Percentiles rank a stretch among this genome's conserved stretches.
Conservation (phyloP, 2,797 vertebrate species). For the Heliangelus exortis region DNA sequence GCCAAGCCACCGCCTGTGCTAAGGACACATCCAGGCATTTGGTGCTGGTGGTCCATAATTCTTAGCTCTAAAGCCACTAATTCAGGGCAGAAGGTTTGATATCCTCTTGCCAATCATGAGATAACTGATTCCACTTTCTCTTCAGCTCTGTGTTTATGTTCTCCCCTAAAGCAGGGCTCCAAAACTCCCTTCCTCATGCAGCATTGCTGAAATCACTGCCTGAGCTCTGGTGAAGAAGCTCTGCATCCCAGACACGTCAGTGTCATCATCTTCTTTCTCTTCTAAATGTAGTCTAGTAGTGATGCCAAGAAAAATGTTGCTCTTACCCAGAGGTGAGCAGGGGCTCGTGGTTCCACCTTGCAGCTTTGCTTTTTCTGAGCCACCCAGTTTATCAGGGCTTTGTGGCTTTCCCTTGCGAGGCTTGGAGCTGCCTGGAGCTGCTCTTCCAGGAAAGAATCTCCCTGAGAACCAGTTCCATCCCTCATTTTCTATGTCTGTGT, state of each 20-base stretch:
- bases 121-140: background rate
- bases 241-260: background rate
- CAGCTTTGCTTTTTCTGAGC: background rate
- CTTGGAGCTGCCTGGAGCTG: conserved; percentile 31
- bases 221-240: background rate
- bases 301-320: background rate
- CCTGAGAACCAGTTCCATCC: background rate
- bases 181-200: background rate
- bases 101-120: background rate
- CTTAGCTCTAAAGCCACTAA: background rate
- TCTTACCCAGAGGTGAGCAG: background rate
- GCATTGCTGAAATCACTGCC: background rate
- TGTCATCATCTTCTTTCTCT: background rate
- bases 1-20: background rate
- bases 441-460: background rate
- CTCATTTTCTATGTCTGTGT: background rate
- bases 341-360: background rate
- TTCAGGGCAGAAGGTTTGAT: background rate
- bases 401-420: background rate
- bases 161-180: background rate
- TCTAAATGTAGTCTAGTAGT: background rate
- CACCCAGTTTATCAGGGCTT: background rate
- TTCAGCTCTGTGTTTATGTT: background rate
- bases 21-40: background rate
- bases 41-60: background rate